phyloP scores from a whole-genome alignment of 2,113 vertebrate genomes.

The Brachyhypopomus gauderio region DNA sequence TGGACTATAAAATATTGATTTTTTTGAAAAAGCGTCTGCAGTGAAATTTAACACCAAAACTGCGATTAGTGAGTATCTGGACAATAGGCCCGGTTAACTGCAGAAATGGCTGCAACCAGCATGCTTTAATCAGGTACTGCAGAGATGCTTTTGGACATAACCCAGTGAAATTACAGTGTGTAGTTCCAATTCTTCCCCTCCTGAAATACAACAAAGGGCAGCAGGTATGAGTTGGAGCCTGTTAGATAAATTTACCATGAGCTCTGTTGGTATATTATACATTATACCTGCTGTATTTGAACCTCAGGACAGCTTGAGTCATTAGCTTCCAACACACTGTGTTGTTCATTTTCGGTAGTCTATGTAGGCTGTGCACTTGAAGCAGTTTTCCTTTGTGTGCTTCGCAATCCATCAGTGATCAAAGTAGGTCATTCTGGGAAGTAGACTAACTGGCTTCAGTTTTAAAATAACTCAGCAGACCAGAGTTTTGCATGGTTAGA shows the following conservation, averaged over 20 bases:
- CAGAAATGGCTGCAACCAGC: no score
- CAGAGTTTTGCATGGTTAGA: slow-evolving; percentile 30
- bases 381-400: slow-evolving; percentile 5
- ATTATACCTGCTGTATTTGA: background rate
- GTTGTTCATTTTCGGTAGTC: background rate
- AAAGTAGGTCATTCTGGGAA: slow-evolving; percentile 62
- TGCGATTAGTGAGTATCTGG: no score
- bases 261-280: background rate
- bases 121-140: background rate
- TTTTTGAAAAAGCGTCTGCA: no score
- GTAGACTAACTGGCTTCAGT: slow-evolving; percentile 39
- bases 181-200: no score
- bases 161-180: background rate
- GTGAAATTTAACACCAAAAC: no score
- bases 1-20: no score
- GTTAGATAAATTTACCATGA: background rate
- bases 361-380: slow-evolving; percentile 35
- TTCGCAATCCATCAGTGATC: slow-evolving; percentile 49
- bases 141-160: background rate
- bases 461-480: slow-evolving; percentile 59
- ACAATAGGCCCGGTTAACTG: no score
- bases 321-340: background rate
- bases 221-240: background rate
- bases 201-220: no score
- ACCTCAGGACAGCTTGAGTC: background rate